Conservation (phyloP, 2,888 invertebrate species). For the Drosophila mercatorum region DNA sequence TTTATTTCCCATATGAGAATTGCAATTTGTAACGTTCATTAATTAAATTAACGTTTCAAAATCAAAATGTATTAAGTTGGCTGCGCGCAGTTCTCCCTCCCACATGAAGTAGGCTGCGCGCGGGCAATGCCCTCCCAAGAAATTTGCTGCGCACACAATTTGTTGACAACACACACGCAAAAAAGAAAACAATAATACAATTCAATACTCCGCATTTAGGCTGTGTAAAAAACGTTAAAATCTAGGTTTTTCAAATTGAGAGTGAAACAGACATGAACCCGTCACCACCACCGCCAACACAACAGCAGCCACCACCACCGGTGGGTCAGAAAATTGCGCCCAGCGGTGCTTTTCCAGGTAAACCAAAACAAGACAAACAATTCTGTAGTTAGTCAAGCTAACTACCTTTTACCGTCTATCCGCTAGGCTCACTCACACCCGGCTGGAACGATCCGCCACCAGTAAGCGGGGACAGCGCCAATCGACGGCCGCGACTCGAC, state of each 20-base stretch:
- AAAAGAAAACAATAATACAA: slow-evolving; percentile 12
- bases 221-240: slow-evolving; percentile 11
- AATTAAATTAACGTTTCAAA: slow-evolving; percentile 46
- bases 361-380: neutral
- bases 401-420: neutral
- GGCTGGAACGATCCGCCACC: slow-evolving; percentile 84
- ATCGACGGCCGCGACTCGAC: slow-evolving; percentile 80
- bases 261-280: slow-evolving; percentile 34
- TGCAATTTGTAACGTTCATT: slow-evolving; percentile 5
- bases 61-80: slow-evolving; percentile 40
- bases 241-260: neutral
- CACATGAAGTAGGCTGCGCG: slow-evolving; percentile 25
- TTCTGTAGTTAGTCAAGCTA: neutral
- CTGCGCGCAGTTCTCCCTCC: slow-evolving; percentile 11
- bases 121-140: neutral
- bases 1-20: neutral
- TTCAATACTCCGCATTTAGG: neutral
- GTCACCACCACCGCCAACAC: slow-evolving; percentile 17
- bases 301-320: slow-evolving; percentile 55
- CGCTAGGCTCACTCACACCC: slow-evolving; percentile 82
- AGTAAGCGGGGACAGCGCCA: slow-evolving; percentile 56
- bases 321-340: slow-evolving; percentile 62
- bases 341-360: slow-evolving; percentile 63
- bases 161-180: neutral
- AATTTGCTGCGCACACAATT: slow-evolving; percentile 10